These are phyloP conservation scores for Leuctra nigra DNA, from an alignment of 2,888 invertebrate genomes.

Conservation along the genomic window DNA sequence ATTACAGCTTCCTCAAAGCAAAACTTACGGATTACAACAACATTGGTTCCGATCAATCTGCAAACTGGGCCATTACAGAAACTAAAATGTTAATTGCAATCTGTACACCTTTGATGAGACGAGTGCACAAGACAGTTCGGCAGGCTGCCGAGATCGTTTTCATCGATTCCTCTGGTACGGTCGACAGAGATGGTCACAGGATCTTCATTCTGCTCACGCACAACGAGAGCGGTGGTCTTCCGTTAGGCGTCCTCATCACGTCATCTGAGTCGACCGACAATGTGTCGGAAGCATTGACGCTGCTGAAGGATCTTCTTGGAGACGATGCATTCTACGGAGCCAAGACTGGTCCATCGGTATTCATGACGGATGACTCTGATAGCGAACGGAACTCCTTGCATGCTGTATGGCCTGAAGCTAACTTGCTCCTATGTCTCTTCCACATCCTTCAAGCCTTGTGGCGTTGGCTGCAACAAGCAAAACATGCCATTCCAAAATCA, in stretches of 20 bases:
- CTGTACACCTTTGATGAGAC: neutral
- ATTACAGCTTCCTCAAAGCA: neutral
- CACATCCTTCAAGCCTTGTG: constrained; percentile 14
- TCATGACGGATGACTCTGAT: constrained; percentile 14
- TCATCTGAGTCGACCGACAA: neutral
- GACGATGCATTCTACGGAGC: neutral
- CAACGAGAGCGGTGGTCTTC: neutral
- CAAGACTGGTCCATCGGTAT: neutral
- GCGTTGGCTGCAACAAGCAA: neutral
- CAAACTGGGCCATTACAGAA: neutral
- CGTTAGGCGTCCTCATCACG: constrained; percentile 9
- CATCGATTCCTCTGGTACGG: constrained; percentile 8
- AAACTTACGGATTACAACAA: neutral
- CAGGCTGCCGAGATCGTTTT: constrained; percentile 2
- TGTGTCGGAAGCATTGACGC: neutral
- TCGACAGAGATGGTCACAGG: constrained; percentile 3
- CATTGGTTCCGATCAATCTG: neutral
- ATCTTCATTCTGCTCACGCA: constrained; percentile 9
- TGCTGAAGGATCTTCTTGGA: neutral
- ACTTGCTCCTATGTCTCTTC: constrained; percentile 9
- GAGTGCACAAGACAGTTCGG: neutral
- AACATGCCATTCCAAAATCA: neutral
- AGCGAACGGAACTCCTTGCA: constrained; percentile 7
- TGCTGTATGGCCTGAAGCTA: neutral
- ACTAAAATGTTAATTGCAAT: neutral